These are phyloP conservation scores for Indicator maculatus DNA, from an alignment of 2,113 vertebrate genomes.

Conservation along the genomic window DNA sequence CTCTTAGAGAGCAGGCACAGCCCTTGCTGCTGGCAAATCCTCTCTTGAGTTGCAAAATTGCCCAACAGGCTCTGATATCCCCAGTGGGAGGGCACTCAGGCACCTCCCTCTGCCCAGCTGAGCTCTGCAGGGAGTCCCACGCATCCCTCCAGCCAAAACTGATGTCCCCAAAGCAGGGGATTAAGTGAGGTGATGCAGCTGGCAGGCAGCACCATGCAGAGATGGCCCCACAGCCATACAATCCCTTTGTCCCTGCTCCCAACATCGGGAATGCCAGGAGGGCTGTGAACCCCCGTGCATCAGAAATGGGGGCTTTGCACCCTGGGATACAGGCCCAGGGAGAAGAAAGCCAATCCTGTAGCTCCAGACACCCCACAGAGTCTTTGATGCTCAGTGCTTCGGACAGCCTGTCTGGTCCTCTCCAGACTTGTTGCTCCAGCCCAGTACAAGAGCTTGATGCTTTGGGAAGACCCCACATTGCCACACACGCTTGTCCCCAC, in stretches of 20 bases:
- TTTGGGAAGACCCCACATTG: neutral
- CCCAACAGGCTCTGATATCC: neutral
- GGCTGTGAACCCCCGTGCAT: accelerated
- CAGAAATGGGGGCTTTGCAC: neutral
- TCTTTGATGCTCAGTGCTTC: neutral
- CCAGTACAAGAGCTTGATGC: neutral
- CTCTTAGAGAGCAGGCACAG: neutral
- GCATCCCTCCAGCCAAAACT: neutral
- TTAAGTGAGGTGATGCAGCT: neutral
- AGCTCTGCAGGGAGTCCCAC: neutral
- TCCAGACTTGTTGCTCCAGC: accelerated
- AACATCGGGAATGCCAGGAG: neutral
- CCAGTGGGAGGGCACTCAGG: neutral
- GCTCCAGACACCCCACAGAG: neutral
- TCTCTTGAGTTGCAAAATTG: neutral
- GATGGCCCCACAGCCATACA: accelerated
- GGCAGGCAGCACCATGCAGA: accelerated
- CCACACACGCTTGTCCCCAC: neutral
- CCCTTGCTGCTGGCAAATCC: neutral
- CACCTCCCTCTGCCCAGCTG: no score
- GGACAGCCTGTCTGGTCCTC: neutral
- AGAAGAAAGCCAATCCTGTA: neutral
- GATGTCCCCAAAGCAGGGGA: neutral
- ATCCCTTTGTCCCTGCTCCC: neutral
- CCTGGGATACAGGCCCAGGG: neutral